These are phyloP conservation scores for Athalia rosae DNA, from an alignment of 2,888 invertebrate species.

Conservation along the genomic window DNA sequence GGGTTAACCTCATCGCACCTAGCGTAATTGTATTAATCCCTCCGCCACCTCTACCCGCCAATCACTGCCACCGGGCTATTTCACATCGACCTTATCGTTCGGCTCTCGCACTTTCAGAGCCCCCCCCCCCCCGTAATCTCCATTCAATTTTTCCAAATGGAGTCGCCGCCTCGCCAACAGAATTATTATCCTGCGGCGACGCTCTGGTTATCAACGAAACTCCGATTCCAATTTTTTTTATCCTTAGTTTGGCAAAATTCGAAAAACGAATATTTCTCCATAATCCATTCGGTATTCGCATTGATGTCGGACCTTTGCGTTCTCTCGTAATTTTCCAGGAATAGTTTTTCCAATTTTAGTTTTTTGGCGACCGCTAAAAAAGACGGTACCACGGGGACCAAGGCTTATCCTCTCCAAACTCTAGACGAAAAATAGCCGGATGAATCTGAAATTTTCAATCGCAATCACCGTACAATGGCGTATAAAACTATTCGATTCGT, in stretches of 20 bases:
- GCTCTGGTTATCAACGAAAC: no score
- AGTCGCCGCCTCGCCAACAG: no score
- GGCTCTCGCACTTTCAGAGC: no score
- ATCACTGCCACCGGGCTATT: slow-evolving; percentile 4
- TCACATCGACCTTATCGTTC: not conserved
- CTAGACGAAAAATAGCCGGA: not conserved
- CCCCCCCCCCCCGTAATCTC: no score
- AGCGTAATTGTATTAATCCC: slow-evolving; percentile 63
- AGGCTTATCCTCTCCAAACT: not conserved
- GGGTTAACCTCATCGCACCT: slow-evolving; percentile 65
- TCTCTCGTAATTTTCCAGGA: slow-evolving; percentile 19
- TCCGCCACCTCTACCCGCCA: slow-evolving; percentile 33
- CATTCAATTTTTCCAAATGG: no score
- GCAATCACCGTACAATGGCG: no score
- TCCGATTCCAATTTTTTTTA: no score
- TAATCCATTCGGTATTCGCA: no score
- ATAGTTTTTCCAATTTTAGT: not conserved
- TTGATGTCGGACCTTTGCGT: not conserved
- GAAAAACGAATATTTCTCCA: no score
- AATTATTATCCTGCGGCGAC: no score
- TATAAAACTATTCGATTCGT: no score
- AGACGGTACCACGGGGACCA: not conserved
- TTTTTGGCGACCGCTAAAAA: not conserved
- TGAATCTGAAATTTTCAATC: not conserved
- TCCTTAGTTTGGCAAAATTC: no score